A percentile compares a stretch with the other conserved stretches of the same genome.
Conservation (phyloP, 1,140 invertebrate species). For the Potamilus streckersoni region DNA sequence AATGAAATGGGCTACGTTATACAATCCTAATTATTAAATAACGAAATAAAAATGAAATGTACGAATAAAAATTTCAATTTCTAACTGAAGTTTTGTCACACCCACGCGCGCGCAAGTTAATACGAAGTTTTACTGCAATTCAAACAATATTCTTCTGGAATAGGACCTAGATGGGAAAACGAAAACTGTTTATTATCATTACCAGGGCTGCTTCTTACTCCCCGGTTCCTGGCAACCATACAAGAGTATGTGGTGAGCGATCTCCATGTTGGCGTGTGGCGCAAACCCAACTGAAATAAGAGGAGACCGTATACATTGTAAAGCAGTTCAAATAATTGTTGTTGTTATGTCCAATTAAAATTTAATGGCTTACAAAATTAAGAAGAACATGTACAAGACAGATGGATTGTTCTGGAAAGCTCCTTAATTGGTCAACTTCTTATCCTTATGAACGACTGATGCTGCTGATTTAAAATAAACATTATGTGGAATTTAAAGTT, state of each 20-base stretch:
- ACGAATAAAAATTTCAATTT: too few relatives aligned
- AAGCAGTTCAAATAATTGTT: neutral
- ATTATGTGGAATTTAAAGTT: too few relatives aligned
- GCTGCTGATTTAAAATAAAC: too few relatives aligned
- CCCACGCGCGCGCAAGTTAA: too few relatives aligned
- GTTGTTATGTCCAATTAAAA: neutral
- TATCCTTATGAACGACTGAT: neutral
- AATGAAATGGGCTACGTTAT: too few relatives aligned
- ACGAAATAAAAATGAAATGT: too few relatives aligned
- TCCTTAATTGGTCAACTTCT: neutral
- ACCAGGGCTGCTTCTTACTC: conserved; percentile 83
- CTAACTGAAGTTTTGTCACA: too few relatives aligned
- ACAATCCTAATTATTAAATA: too few relatives aligned
- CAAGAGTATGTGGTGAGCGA: conserved; percentile 95
- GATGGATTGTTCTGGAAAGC: neutral
- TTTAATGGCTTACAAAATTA: neutral
- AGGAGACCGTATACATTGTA: too few relatives aligned
- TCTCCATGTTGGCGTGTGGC: conserved; percentile 90
- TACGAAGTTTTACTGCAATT: too few relatives aligned
- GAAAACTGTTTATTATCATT: conserved; percentile 20
- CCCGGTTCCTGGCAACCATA: conserved; percentile 93
- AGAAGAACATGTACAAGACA: neutral
- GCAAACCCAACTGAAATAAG: conserved; percentile 83
- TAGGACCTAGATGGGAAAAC: neutral
- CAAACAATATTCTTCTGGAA: too few relatives aligned